These are phyloP conservation scores for Brassicogethes aeneus DNA, from an alignment of 2,888 invertebrate genomes.

Conservation along the genomic window DNA sequence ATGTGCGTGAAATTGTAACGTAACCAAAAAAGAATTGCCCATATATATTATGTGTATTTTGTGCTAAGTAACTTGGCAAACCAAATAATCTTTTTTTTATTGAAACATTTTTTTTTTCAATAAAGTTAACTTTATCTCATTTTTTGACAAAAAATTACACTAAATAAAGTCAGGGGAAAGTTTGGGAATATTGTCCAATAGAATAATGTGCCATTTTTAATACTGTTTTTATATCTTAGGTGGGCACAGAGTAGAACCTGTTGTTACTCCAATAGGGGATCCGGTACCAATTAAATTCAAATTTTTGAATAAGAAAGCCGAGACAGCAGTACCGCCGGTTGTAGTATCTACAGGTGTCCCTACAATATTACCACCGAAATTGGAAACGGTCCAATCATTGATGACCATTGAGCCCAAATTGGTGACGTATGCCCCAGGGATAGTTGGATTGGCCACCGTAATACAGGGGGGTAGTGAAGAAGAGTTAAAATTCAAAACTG, in stretches of 20 bases:
- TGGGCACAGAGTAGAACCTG: slow-evolving; percentile 39
- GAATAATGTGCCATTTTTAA: no score
- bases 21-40: no score
- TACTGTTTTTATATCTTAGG: no score
- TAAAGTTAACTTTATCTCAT: no score
- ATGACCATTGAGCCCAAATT: slow-evolving; percentile 30
- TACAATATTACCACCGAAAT: neutral
- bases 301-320: slow-evolving; percentile 4
- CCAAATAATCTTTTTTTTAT: no score
- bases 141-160: no score
- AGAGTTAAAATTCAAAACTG: slow-evolving; percentile 25
- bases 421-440: slow-evolving; percentile 13
- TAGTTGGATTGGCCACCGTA: slow-evolving; percentile 22
- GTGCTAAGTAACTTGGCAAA: no score
- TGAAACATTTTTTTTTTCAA: no score
- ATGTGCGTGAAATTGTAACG: no score
- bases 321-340: neutral
- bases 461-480: slow-evolving; percentile 24
- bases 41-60: no score
- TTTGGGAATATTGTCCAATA: no score
- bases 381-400: slow-evolving; percentile 22
- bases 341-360: neutral
- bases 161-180: no score
- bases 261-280: slow-evolving; percentile 34
- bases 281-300: slow-evolving; percentile 38